Evolutionary conservation across 2,113 vertebrate genomes (phyloP).

Genomic region (Epinephelus moara): DNA sequence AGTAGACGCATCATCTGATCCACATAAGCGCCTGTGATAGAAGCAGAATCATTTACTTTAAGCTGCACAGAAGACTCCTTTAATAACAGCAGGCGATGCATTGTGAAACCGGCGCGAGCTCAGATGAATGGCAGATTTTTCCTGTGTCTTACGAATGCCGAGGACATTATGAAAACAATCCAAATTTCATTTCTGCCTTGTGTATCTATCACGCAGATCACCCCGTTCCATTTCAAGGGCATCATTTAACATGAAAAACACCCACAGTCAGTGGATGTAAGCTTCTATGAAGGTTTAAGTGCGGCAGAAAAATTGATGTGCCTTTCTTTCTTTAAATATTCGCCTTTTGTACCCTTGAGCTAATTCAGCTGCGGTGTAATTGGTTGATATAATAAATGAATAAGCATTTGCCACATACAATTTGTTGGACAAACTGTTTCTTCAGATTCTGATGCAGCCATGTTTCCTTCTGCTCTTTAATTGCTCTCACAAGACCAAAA

Average conservation of each 20-base stretch:
- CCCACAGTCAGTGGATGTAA: slow-evolving; percentile 43
- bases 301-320: slow-evolving; percentile 52
- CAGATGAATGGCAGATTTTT: slow-evolving; percentile 82
- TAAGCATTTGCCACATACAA: slow-evolving; percentile 75
- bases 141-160: slow-evolving; percentile 59
- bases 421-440: slow-evolving; percentile 83
- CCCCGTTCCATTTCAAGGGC: slow-evolving; percentile 36
- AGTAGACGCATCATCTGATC: slow-evolving; percentile 86
- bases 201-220: slow-evolving; percentile 62
- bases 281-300: slow-evolving; percentile 42
- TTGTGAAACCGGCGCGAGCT: slow-evolving; percentile 76
- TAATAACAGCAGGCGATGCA: slow-evolving; percentile 79
- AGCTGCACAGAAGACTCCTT: slow-evolving; percentile 80
- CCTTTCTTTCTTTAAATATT: slow-evolving; percentile 64
- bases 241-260: slow-evolving; percentile 69
- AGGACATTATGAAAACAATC: slow-evolving; percentile 79
- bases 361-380: slow-evolving; percentile 79
- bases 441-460: slow-evolving; percentile 65
- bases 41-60: slow-evolving; percentile 87
- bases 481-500: slow-evolving; percentile 54
- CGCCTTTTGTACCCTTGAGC: slow-evolving; percentile 61
- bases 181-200: slow-evolving; percentile 78
- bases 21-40: slow-evolving; percentile 86
- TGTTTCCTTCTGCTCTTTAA: slow-evolving; percentile 67
- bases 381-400: slow-evolving; percentile 78